A percentile compares a stretch with the other conserved stretches of the same genome.
phyloP scores from a whole-genome alignment of 2,888 invertebrate genomes.

The Caenorhabditis plicata region DNA sequence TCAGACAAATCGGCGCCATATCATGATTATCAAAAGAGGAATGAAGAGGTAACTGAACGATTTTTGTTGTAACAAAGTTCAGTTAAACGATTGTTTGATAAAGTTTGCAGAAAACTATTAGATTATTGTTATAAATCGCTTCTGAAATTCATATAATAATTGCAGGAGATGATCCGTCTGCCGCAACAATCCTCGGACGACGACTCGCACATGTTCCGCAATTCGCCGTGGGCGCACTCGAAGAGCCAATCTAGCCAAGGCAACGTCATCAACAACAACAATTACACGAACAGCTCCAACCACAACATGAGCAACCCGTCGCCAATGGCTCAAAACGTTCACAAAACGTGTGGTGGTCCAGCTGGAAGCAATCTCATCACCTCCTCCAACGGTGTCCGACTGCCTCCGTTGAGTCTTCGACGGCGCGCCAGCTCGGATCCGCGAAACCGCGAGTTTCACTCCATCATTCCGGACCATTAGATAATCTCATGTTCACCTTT shows the following conservation, averaged over 20 bases:
- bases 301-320: conserved; percentile 1
- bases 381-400: conserved; percentile 20
- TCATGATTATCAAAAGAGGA: neutral
- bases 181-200: conserved; percentile 12
- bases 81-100: neutral
- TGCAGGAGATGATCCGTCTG: conserved; percentile 15
- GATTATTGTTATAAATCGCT: neutral
- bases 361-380: too few species aligned
- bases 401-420: conserved; percentile 32
- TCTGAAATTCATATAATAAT: neutral
- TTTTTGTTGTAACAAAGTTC: neutral
- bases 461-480: conserved; percentile 11
- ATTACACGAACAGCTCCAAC: conserved; percentile 1
- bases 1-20: conserved; percentile 7
- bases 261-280: neutral
- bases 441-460: conserved; percentile 17
- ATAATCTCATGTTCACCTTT: conserved; percentile 6
- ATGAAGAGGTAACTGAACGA: neutral
- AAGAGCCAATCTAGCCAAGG: neutral
- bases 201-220: neutral
- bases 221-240: conserved; percentile 6
- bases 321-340: too few species aligned
- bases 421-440: conserved; percentile 32
- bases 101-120: neutral
- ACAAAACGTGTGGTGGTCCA: too few species aligned